Conservation (phyloP, 2,888 invertebrate genomes). For the Drosophila merina region DNA sequence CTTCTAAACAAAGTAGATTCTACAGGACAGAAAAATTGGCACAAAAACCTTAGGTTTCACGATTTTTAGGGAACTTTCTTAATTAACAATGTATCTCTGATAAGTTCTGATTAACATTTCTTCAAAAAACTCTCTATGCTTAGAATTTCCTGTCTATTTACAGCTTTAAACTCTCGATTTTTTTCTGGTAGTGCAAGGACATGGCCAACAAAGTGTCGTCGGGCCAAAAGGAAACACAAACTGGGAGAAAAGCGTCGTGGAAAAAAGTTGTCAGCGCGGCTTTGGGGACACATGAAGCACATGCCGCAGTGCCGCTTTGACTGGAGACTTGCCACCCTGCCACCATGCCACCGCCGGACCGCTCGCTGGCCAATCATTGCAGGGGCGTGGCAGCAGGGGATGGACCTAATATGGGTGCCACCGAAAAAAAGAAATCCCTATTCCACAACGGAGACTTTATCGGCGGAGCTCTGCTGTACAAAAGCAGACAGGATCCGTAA, state of each 20-base stretch:
- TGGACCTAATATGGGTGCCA: constrained; percentile 33
- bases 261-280: constrained; percentile 47
- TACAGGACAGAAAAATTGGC: background rate
- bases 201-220: constrained; percentile 43
- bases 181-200: background rate
- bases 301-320: constrained; percentile 41
- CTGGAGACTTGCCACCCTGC: constrained; percentile 9
- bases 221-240: constrained; percentile 33
- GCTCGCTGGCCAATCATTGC: constrained; percentile 42
- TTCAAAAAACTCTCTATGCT: background rate
- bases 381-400: constrained; percentile 12
- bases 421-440: constrained; percentile 25
- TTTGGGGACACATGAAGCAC: constrained; percentile 51
- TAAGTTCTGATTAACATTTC: background rate
- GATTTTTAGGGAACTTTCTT: no score
- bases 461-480: constrained; percentile 3
- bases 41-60: background rate
- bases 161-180: background rate
- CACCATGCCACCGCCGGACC: background rate
- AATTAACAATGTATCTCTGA: no score
- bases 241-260: constrained; percentile 20
- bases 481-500: constrained; percentile 2
- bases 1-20: background rate
- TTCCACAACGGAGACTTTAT: constrained; percentile 31
- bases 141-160: background rate